Evolutionary conservation across 2,113 vertebrate genomes (phyloP), one percentile per base, ranked within the genome.

Genomic region (Ramphastos sulfuratus): DNA sequence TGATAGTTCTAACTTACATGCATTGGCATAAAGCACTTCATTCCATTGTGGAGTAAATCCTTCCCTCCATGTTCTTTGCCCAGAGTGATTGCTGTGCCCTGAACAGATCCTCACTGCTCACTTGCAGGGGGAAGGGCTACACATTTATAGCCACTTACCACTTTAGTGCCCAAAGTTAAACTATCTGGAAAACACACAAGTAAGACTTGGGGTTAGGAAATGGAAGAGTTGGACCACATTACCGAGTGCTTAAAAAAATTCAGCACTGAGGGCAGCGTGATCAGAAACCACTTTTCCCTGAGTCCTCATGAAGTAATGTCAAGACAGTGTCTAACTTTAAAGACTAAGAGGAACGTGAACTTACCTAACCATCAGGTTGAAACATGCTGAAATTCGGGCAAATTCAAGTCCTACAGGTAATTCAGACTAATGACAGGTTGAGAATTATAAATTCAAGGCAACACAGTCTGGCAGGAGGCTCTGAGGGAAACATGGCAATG

Each of bases 161-260:
- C 35, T 76, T 52, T 75, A 82, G 52, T 48, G 37, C 24, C 37
- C 76, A 48, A 75, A 87, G 27, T 67, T 75, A 79, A 87, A 79
- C 30, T 54, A 5, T 28, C 28, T 78, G 52, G 75, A 81, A 82
- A 93, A 85, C 3, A 65, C 50, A 7, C 7, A 61, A 54, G 14
- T 10, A 61, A 83, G 25, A 25, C 16, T 54, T 61, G 9, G 23
- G 4, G 10, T 35, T 44, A 84, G 42, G n/a, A 89, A 87, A 58
- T 9, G 0, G 3, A 74, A 77, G 10, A 12, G 5, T 82, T 66
- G 46, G 0, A 0, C 30, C 54, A 23, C 8, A 2, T 59, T 67
- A 75, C 10, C 16, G 72, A 27, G 12, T 33, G 13, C 37, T 82
- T 56, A 4, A 79, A 82, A 75, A 66, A 28, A 35, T 6, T 67